These are phyloP conservation scores for Epinephelus moara DNA, from an alignment of 2,113 vertebrate species.

Conservation along the genomic window DNA sequence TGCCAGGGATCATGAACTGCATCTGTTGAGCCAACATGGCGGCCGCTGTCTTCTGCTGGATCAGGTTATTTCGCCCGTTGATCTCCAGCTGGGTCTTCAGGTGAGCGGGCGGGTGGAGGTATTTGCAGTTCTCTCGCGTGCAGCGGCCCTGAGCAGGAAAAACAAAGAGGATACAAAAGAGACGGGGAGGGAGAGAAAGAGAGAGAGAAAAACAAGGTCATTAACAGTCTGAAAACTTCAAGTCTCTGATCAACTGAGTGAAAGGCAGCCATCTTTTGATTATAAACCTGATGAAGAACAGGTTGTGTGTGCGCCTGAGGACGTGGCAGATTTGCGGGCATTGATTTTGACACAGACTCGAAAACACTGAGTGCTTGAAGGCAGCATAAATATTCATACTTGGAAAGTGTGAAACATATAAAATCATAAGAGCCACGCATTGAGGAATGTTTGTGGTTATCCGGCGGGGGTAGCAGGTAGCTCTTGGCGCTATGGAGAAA, in stretches of 20 bases:
- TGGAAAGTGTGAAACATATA: slow-evolving; percentile 18
- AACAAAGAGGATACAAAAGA: neutral
- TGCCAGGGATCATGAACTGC: slow-evolving; percentile 99
- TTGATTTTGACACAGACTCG: slow-evolving; percentile 21
- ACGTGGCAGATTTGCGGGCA: slow-evolving; percentile 42
- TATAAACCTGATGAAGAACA: slow-evolving; percentile 34
- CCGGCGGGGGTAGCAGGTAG: neutral
- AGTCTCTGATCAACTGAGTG: slow-evolving; percentile 27
- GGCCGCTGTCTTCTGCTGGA: slow-evolving; percentile 99
- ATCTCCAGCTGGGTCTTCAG: slow-evolving; percentile 99
- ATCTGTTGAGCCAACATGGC: slow-evolving; percentile 99
- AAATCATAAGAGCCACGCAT: neutral
- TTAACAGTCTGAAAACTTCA: slow-evolving; percentile 27
- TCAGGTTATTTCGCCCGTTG: slow-evolving; percentile 98
- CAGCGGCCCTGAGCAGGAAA: slow-evolving; percentile 91
- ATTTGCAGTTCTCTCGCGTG: slow-evolving; percentile 99
- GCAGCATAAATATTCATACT: slow-evolving; percentile 62
- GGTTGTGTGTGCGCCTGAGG: slow-evolving; percentile 39
- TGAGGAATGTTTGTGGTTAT: neutral
- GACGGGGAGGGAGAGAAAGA: neutral
- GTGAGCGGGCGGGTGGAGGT: slow-evolving; percentile 98
- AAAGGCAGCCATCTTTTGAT: slow-evolving; percentile 13
- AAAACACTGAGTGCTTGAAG: slow-evolving; percentile 50
- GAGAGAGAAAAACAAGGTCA: slow-evolving; percentile 23
- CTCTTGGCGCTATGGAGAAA: slow-evolving; percentile 14